Evolutionary conservation across 2,888 invertebrate genomes (phyloP).

Genomic region (Euplexia lucipara): DNA sequence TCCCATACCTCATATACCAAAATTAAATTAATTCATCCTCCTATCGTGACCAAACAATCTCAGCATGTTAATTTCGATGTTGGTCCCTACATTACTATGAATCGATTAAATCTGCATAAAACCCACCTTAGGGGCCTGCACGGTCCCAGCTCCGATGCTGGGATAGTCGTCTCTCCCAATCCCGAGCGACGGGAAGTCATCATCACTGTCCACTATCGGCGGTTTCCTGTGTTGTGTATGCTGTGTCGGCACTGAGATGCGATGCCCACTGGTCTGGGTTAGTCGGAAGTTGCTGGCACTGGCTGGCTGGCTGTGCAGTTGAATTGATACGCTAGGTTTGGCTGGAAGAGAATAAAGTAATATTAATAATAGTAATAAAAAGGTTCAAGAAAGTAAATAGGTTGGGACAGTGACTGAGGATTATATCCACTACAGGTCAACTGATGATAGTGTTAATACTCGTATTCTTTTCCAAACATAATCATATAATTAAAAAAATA

Average conservation of each 20-base stretch:
- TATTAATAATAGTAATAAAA: background rate
- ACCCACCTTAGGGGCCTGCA: slow-evolving; percentile 85
- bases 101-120: background rate
- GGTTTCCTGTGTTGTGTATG: slow-evolving; percentile 67
- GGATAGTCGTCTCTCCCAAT: slow-evolving; percentile 83
- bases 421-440: no score
- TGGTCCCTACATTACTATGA: no score
- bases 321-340: slow-evolving; percentile 88
- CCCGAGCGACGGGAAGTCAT: slow-evolving; percentile 76
- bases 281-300: slow-evolving; percentile 87
- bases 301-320: slow-evolving; percentile 86
- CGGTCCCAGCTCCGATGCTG: slow-evolving; percentile 80
- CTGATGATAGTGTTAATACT: no score
- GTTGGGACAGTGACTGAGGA: no score
- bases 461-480: no score
- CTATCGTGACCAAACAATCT: no score
- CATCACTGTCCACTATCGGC: slow-evolving; percentile 63
- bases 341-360: slow-evolving; percentile 67
- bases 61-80: no score
- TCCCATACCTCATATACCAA: no score
- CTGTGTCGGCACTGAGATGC: slow-evolving; percentile 75
- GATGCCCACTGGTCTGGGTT: slow-evolving; percentile 82
- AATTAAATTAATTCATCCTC: no score
- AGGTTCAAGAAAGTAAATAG: background rate
- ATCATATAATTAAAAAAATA: no score